These are phyloP conservation scores for Himalopsyche tibetana DNA, from an alignment of 2,888 invertebrate genomes.

Conservation along the genomic window DNA sequence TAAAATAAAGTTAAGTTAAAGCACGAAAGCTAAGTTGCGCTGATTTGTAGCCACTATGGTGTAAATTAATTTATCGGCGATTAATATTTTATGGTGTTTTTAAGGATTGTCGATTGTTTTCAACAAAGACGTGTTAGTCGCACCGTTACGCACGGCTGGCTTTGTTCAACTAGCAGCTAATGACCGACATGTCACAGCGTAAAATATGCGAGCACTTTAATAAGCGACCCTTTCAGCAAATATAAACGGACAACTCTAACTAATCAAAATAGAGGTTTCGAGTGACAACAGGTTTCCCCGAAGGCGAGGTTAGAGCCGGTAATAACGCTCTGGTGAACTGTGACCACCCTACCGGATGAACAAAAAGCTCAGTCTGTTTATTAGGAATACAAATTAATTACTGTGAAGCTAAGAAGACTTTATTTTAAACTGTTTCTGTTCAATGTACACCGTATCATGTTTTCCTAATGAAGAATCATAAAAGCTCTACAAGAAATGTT, in stretches of 20 bases:
- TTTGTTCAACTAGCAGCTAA: conserved; percentile 9
- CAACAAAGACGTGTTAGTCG: neutral
- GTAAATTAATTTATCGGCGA: no score
- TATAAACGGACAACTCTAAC: neutral
- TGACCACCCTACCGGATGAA: neutral
- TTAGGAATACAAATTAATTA: neutral
- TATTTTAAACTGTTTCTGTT: no score
- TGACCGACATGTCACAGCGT: neutral
- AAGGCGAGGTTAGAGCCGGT: neutral
- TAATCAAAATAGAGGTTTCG: no score
- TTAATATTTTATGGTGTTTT: no score
- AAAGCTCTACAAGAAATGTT: no score
- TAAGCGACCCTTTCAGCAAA: neutral
- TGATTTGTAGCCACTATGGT: no score
- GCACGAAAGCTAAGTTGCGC: no score
- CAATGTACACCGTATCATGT: no score
- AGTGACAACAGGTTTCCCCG: conserved; percentile 17
- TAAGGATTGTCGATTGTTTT: neutral
- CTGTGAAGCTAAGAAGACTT: neutral
- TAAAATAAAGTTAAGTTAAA: no score
- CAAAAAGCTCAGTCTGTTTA: neutral
- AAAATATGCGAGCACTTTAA: conserved; percentile 17
- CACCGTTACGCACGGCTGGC: neutral
- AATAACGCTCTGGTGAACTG: neutral
- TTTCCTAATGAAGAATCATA: no score